Evolutionary conservation across 1,140 invertebrate species (phyloP).

Genomic region (Gryon sp.): DNA sequence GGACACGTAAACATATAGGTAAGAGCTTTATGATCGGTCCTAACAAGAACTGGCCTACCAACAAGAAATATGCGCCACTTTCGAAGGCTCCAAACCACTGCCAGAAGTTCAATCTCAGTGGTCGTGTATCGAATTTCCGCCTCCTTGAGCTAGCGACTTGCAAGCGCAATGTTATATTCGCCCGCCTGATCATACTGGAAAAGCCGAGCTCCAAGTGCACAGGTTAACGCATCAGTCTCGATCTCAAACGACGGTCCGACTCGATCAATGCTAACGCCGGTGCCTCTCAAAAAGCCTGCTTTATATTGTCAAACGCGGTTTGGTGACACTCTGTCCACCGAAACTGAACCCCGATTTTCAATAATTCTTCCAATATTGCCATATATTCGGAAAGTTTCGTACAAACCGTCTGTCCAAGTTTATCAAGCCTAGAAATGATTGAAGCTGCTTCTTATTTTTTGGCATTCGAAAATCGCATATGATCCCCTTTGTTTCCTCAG

Average conservation of each 20-base stretch:
- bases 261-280: not conserved
- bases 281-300: not conserved
- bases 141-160: conserved; percentile 62
- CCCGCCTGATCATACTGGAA: not conserved
- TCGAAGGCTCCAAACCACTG: conserved; percentile 8
- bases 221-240: not conserved
- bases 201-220: not conserved
- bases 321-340: not conserved
- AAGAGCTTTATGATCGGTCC: conserved; percentile 18
- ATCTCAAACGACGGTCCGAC: not conserved
- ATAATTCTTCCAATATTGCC: not conserved
- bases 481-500: not conserved
- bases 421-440: conserved; percentile 3
- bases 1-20: conserved; percentile 12
- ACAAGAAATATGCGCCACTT: conserved; percentile 11
- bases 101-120: conserved; percentile 62
- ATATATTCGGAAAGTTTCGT: not conserved
- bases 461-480: not conserved
- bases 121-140: conserved; percentile 73
- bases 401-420: conserved; percentile 17
- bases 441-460: not conserved
- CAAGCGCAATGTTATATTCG: not conserved
- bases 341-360: not conserved
- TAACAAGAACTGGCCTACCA: conserved; percentile 1
- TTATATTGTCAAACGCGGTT: not conserved